A percentile compares a stretch with the other conserved stretches of the same genome.
Conservation (phyloP, 2,888 invertebrate species). For the Meteorus cinctellus region DNA sequence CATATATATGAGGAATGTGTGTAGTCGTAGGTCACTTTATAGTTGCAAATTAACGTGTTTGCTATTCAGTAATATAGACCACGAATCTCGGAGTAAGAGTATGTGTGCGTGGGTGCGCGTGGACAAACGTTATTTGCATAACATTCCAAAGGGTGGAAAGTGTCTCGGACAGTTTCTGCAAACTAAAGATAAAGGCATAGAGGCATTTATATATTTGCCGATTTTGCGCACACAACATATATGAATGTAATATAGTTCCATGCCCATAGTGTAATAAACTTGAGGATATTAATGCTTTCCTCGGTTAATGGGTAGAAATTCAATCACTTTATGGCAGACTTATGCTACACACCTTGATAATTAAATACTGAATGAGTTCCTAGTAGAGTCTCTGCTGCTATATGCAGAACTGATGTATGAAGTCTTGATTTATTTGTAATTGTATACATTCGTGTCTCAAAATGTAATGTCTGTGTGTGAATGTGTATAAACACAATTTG, state of each 20-base stretch:
- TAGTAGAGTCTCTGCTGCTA: not conserved
- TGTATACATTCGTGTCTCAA: conserved; percentile 4
- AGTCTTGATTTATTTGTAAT: not conserved
- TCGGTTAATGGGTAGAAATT: not conserved
- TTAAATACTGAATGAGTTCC: conserved; percentile 20
- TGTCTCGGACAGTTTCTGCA: conserved; percentile 9
- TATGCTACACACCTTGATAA: not conserved
- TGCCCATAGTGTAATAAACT: not conserved
- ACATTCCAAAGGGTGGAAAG: conserved; percentile 17
- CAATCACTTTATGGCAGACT: not conserved
- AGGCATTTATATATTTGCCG: not conserved
- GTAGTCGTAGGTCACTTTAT: not conserved
- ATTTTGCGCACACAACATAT: not conserved
- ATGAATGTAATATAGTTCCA: not conserved
- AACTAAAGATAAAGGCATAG: conserved; percentile 20
- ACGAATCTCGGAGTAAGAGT: not conserved
- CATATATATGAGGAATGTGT: not conserved
- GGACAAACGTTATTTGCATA: conserved; percentile 41
- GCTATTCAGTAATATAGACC: not conserved
- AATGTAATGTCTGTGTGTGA: conserved; percentile 16
- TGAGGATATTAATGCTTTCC: not conserved
- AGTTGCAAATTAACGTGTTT: conserved; percentile 5
- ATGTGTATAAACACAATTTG: conserved; percentile 29
- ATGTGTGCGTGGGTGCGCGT: not conserved
- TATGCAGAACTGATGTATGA: not conserved